phyloP scores from a whole-genome alignment of 2,888 invertebrate species.

The Leucozona laternaria region DNA sequence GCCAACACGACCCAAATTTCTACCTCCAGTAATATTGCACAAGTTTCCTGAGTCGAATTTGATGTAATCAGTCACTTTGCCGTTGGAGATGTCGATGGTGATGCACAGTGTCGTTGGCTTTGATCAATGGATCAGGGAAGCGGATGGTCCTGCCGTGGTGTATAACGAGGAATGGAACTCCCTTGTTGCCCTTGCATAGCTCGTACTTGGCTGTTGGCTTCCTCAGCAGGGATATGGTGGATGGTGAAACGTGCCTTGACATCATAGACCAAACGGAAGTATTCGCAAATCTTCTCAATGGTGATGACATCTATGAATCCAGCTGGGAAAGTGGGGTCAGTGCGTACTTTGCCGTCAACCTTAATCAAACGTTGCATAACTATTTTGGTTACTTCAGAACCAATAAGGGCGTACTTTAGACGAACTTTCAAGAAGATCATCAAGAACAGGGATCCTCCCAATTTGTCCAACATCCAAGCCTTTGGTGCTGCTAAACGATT shows the following conservation, averaged over 20 bases:
- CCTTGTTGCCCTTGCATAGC: conserved; percentile 97
- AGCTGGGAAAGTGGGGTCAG: too few species aligned
- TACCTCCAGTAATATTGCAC: conserved; percentile 99
- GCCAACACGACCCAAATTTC: conserved; percentile 99
- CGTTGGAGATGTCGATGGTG: conserved; percentile 96
- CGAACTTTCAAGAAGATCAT: conserved; percentile 98
- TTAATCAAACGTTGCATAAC: conserved; percentile 99
- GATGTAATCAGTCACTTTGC: conserved; percentile 98
- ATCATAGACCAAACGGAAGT: conserved; percentile 99
- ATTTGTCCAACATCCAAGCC: conserved; percentile 99
- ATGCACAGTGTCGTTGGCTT: too few species aligned
- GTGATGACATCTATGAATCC: conserved; percentile 98
- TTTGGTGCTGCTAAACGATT: conserved; percentile 99
- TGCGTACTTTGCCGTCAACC: conserved; percentile 98
- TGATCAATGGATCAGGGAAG: conserved; percentile 99
- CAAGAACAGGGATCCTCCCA: conserved; percentile 98
- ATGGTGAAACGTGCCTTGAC: conserved; percentile 99
- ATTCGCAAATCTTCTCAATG: conserved; percentile 99
- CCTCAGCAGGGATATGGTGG: conserved; percentile 98
- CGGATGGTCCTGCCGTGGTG: conserved; percentile 99
- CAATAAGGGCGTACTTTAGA: conserved; percentile 98
- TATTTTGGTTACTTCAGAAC: conserved; percentile 98
- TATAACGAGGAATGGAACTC: conserved; percentile 97
- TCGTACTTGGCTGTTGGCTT: conserved; percentile 96
- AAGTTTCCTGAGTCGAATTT: conserved; percentile 99